phyloP scores from a whole-genome alignment of 2,113 vertebrate species.

The Vulpes lagopus region DNA sequence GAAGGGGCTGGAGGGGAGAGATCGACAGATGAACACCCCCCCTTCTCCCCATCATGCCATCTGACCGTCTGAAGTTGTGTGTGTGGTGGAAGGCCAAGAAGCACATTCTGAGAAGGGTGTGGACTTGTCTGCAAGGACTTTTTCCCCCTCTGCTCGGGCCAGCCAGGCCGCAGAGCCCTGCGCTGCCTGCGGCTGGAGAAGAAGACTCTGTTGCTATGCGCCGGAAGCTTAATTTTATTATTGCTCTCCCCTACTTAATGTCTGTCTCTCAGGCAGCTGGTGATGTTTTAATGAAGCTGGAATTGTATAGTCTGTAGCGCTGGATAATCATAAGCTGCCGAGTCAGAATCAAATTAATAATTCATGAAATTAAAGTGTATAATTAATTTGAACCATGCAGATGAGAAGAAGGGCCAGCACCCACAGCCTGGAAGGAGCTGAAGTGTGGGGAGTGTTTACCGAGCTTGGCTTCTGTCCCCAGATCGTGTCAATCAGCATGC shows the following conservation, averaged over 20 bases:
- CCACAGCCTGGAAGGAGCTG: slow-evolving; percentile 81
- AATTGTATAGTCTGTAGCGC: slow-evolving; percentile 92
- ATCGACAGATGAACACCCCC: not conserved
- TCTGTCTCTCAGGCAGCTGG: slow-evolving; percentile 94
- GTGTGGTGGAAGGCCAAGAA: not conserved
- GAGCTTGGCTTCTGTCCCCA: slow-evolving; percentile 3
- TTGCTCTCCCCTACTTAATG: slow-evolving; percentile 93
- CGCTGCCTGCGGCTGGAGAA: slow-evolving; percentile 73
- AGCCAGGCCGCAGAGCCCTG: slow-evolving; percentile 60
- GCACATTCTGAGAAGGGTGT: slow-evolving; percentile 31
- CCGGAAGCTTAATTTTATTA: slow-evolving; percentile 93
- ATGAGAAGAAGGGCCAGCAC: slow-evolving; percentile 87
- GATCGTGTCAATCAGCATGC: not conserved
- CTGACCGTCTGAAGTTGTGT: not conserved
- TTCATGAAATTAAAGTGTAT: slow-evolving; percentile 99
- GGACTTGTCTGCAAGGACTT: slow-evolving; percentile 69
- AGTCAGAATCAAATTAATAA: slow-evolving; percentile 99
- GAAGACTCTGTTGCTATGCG: slow-evolving; percentile 87
- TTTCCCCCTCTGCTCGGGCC: slow-evolving; percentile 73
- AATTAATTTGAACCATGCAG: slow-evolving; percentile 95
- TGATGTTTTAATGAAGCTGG: slow-evolving; percentile 98
- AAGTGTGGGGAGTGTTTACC: slow-evolving; percentile 28
- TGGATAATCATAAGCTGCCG: slow-evolving; percentile 98
- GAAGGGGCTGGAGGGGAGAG: not conserved
- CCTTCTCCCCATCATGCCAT: not conserved